Evolutionary conservation across 2,113 vertebrate species (phyloP).

Genomic region (Stercorarius parasiticus): DNA sequence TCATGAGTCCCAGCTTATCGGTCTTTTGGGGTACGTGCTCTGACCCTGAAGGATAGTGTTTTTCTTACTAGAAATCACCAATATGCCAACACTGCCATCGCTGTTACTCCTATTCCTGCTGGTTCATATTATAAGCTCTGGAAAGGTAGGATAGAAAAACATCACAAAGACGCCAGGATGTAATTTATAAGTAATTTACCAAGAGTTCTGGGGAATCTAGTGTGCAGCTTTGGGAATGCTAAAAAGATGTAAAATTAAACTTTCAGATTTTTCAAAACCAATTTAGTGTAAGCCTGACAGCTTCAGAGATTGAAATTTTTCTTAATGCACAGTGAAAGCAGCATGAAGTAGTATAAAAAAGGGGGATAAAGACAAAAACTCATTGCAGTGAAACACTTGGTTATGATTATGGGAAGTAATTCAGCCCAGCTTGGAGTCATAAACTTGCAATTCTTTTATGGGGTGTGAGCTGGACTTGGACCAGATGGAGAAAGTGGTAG

Average conservation of each 20-base stretch:
- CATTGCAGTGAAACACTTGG: slow-evolving; percentile 36
- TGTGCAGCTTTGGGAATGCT: neutral
- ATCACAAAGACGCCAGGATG: neutral
- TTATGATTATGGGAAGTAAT: slow-evolving; percentile 58
- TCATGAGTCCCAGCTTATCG: neutral
- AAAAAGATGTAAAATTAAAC: neutral
- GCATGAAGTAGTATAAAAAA: neutral
- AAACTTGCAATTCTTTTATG: slow-evolving; percentile 57
- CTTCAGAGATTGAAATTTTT: neutral
- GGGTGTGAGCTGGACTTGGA: slow-evolving; percentile 51
- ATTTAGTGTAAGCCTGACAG: neutral
- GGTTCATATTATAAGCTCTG: neutral
- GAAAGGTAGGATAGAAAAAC: neutral
- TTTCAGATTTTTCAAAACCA: neutral
- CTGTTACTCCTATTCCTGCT: neutral
- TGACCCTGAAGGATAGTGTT: neutral
- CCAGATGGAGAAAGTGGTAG: slow-evolving; percentile 43
- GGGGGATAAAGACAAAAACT: neutral
- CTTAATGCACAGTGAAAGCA: neutral
- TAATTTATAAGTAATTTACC: slow-evolving; percentile 29
- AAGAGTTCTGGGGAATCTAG: neutral
- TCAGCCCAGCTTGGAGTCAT: slow-evolving; percentile 54
- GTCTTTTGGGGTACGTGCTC: neutral
- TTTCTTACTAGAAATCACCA: neutral
- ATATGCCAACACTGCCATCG: neutral